Evolutionary conservation across 2,797 vertebrate species (phyloP), one percentile per base, ranked within the genome.

Genomic region (Leptodactylus fallax): DNA sequence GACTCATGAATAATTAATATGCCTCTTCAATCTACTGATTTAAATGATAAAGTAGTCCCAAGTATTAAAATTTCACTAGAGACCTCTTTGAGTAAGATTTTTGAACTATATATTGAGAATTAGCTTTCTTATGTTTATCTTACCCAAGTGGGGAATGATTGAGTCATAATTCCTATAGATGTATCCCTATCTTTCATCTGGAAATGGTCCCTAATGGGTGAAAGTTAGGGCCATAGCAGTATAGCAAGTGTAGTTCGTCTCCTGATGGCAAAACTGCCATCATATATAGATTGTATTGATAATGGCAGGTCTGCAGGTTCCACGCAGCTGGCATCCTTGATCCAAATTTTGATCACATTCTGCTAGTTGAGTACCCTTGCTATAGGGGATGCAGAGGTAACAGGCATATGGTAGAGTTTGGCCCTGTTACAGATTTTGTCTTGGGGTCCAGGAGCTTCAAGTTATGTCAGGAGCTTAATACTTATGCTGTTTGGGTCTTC

Each of bases 11-110:
- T 53, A 67, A 51, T 69, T 67, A n/a, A 83, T 56, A 45, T 17
- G 27, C 27, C 27, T 71, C 67, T 71, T 71, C 67, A 36, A 27
- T 71, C 67, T 69, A 69, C 65, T 69, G 65, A 69, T 69, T 69
- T 69, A 69, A 71, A 71, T 71, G 67, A 71, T 71, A 71, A 71
- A 72, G 69, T 47, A 49, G 36, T 71, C 21, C 27, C 9, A 47
- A 49, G 23, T 72, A 47, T 72, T 21, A 21, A 7, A 49, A 47
- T 71, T 71, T 71, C 67, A 71, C 67, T 17, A 71, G 67, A 45
- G 67, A 71, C 65, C 65, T 23, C 25, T 27, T 69, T 69, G 65
- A 27, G 65, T 36, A 27, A 36, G 23, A 27, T 69, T 25, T 69
- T 27, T 69, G 25, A 69, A 69, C 23, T 27, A 14, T 36, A 36